A percentile compares a stretch with the other conserved stretches of the same genome.
These are phyloP conservation scores for Tenthredo mesomela DNA, from an alignment of 2,888 invertebrate genomes.

Conservation along the genomic window DNA sequence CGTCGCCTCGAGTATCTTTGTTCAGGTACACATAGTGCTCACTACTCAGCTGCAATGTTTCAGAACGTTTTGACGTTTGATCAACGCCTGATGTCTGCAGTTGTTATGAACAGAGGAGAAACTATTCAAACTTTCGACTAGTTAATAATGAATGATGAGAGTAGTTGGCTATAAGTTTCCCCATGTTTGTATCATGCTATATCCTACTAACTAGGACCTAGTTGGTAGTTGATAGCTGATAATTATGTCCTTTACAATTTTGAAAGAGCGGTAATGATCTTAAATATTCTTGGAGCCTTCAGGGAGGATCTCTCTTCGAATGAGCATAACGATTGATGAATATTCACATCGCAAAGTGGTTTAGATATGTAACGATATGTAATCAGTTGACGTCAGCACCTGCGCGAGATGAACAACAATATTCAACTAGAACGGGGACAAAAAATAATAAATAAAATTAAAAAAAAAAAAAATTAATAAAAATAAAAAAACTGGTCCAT, in stretches of 20 bases:
- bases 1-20: constrained; percentile 23
- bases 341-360: background rate
- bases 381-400: background rate
- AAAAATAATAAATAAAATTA: background rate
- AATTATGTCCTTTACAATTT: background rate
- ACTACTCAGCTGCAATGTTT: constrained; percentile 26
- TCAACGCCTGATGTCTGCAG: constrained; percentile 10
- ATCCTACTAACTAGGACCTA: too few species aligned
- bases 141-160: constrained; percentile 7
- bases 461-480: background rate
- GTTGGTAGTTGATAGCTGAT: background rate
- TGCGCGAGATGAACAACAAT: background rate
- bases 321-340: background rate
- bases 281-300: background rate
- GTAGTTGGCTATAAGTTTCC: background rate
- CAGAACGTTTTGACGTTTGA: constrained; percentile 34
- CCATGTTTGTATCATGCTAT: background rate
- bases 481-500: background rate
- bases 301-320: background rate
- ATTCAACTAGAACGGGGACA: background rate
- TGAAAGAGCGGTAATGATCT: background rate
- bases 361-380: background rate
- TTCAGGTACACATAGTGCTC: background rate
- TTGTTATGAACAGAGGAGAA: background rate
- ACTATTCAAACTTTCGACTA: constrained; percentile 30